These are phyloP conservation scores for Dryas iulia DNA, from an alignment of 1,140 invertebrate genomes.

Conservation along the genomic window DNA sequence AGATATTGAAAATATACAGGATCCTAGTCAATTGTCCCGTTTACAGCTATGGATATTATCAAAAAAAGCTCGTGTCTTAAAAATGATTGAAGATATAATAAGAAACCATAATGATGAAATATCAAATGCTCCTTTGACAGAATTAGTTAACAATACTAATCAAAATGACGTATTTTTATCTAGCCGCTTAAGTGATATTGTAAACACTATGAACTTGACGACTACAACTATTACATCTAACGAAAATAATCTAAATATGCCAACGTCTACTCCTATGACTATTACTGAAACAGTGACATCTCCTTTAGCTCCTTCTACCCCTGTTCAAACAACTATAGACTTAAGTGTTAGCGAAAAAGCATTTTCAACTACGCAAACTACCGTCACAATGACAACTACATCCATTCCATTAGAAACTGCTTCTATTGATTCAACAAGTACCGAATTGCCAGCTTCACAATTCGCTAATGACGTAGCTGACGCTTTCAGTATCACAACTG, in stretches of 20 bases:
- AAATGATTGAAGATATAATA: constrained; percentile 77
- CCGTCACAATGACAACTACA: constrained; percentile 37
- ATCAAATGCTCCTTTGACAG: constrained; percentile 60
- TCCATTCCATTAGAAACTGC: constrained; percentile 28
- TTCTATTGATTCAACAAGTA: constrained; percentile 10
- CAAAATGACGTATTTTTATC: constrained; percentile 51
- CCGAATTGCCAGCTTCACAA: constrained; percentile 36
- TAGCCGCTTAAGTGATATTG: constrained; percentile 62
- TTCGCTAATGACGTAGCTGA: constrained; percentile 37
- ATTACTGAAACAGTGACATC: constrained; percentile 22
- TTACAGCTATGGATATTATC: constrained; percentile 70
- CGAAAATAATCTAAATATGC: constrained; percentile 34
- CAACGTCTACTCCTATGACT: constrained; percentile 13
- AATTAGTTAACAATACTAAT: constrained; percentile 36
- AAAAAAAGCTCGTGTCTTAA: constrained; percentile 74
- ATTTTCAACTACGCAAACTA: constrained; percentile 14
- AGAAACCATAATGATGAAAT: constrained; percentile 71
- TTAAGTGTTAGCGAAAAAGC: constrained; percentile 18
- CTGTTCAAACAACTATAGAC: constrained; percentile 17
- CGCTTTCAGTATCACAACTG: constrained; percentile 33
- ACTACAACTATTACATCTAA: constrained; percentile 52
- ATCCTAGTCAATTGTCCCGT: constrained; percentile 57
- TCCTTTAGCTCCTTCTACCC: constrained; percentile 23
- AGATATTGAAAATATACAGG: constrained; percentile 47
- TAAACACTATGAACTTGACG: constrained; percentile 58